Evolutionary conservation across 2,888 invertebrate species (phyloP).

Genomic region (Keiferia lycopersicella): DNA sequence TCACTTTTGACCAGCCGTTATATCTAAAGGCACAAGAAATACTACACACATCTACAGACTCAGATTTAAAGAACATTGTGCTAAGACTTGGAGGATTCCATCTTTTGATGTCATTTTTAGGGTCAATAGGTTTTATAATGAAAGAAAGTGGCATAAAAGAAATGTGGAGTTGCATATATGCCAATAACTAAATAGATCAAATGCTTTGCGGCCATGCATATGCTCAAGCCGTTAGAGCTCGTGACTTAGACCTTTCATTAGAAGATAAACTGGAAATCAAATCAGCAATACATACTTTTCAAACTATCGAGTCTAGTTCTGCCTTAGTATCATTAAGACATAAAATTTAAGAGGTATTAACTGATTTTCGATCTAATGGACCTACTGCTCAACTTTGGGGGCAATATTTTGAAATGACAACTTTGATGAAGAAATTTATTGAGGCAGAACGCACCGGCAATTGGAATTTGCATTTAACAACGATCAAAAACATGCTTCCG

Average conservation of each 20-base stretch:
- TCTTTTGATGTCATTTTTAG: constrained; percentile 46
- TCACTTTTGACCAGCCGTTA: no score
- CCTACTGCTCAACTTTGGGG: no score
- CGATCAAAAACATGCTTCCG: constrained; percentile 46
- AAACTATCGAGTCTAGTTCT: no score
- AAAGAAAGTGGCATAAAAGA: constrained; percentile 46
- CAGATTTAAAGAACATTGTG: constrained; percentile 30
- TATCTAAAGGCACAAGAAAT: no score
- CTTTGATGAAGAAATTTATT: no score
- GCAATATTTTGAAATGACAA: no score
- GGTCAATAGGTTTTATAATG: constrained; percentile 45
- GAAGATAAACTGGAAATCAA: no score
- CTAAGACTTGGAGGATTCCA: constrained; percentile 49
- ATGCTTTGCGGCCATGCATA: constrained; percentile 32
- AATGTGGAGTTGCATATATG: no score
- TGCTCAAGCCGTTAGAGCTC: not conserved
- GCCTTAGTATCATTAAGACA: not conserved
- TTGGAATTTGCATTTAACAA: constrained; percentile 42
- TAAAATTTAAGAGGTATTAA: not conserved
- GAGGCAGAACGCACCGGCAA: no score
- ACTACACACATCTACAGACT: constrained; percentile 36
- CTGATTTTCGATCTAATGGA: constrained; percentile 36
- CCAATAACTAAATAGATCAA: constrained; percentile 5
- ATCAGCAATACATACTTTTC: no score
- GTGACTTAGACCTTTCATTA: no score